These are phyloP conservation scores for Tethya wilhelma DNA, from an alignment of 37 sponge, comb jelly and placozoan genomes.

Conservation along the genomic window DNA sequence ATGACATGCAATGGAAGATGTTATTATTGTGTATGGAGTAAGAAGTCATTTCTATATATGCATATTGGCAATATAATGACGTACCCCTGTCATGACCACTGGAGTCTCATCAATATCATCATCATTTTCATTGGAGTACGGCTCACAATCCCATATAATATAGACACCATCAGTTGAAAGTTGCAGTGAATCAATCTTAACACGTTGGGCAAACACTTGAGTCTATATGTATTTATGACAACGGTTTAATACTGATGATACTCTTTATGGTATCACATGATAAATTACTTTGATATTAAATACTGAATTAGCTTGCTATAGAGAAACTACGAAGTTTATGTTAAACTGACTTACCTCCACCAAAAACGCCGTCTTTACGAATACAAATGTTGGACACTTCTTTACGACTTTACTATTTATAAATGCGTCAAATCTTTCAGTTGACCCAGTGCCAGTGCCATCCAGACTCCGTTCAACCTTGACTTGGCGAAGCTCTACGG, in stretches of 20 bases:
- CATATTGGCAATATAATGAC: no score
- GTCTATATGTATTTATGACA: no score
- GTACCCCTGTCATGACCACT: no score
- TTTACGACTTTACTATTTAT: neutral
- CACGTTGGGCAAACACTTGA: neutral
- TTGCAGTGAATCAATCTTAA: neutral
- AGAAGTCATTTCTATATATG: no score
- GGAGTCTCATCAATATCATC: no score
- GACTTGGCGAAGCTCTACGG: conserved; percentile 10
- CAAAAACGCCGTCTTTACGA: neutral
- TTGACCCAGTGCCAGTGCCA: neutral
- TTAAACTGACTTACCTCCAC: neutral
- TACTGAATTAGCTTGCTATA: neutral
- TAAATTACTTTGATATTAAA: no score
- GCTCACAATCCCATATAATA: conserved; percentile 7
- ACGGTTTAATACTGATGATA: no score
- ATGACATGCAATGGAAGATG: neutral
- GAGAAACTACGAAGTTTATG: neutral
- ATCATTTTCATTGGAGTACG: no score
- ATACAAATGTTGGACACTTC: neutral
- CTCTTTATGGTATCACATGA: no score
- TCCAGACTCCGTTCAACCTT: neutral
- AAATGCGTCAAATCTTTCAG: conserved; percentile 1
- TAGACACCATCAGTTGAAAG: conserved; percentile 5
- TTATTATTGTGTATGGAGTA: no score